Evolutionary conservation across 1,140 invertebrate genomes (phyloP).

Genomic region (Drosophila mauritiana): DNA sequence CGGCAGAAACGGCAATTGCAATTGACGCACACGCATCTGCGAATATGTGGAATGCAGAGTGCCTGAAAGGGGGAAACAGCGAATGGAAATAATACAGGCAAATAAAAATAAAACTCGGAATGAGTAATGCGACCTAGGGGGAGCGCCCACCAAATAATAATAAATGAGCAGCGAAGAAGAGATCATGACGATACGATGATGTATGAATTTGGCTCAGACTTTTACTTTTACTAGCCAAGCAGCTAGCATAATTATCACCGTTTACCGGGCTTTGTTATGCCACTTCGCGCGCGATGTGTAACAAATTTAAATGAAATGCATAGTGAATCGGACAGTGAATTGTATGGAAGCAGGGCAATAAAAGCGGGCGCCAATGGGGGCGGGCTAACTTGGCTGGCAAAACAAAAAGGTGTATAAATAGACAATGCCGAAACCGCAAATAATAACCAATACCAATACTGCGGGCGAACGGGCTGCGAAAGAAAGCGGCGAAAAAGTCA

Average conservation of each 20-base stretch:
- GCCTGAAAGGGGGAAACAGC: slow-evolving; percentile 28
- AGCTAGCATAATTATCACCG: slow-evolving; percentile 53
- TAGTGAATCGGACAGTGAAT: slow-evolving; percentile 57
- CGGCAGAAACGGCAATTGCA: slow-evolving; percentile 33
- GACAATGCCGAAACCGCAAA: slow-evolving; percentile 64
- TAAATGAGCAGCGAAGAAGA: slow-evolving; percentile 22
- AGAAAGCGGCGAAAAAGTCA: slow-evolving; percentile 71
- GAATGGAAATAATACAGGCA: slow-evolving; percentile 34
- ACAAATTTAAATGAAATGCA: slow-evolving; percentile 62
- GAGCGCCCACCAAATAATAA: slow-evolving; percentile 35
- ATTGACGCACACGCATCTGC: slow-evolving; percentile 53
- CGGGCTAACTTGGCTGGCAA: slow-evolving; percentile 30
- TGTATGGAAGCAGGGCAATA: slow-evolving; percentile 30
- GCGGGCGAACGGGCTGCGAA: slow-evolving; percentile 35
- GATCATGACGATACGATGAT: slow-evolving; percentile 53
- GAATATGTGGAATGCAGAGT: slow-evolving; percentile 43
- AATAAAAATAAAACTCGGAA: slow-evolving; percentile 25
- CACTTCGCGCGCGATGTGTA: slow-evolving; percentile 25
- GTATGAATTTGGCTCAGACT: slow-evolving; percentile 50
- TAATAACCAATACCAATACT: slow-evolving; percentile 17
- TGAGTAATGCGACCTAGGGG: slow-evolving; percentile 36
- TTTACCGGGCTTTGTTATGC: slow-evolving; percentile 49
- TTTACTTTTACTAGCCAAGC: slow-evolving; percentile 61
- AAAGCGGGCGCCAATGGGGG: slow-evolving; percentile 40
- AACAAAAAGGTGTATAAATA: slow-evolving; percentile 59